Evolutionary conservation across 2,113 vertebrate genomes (phyloP).

Genomic region (Kryptolebias marmoratus): DNA sequence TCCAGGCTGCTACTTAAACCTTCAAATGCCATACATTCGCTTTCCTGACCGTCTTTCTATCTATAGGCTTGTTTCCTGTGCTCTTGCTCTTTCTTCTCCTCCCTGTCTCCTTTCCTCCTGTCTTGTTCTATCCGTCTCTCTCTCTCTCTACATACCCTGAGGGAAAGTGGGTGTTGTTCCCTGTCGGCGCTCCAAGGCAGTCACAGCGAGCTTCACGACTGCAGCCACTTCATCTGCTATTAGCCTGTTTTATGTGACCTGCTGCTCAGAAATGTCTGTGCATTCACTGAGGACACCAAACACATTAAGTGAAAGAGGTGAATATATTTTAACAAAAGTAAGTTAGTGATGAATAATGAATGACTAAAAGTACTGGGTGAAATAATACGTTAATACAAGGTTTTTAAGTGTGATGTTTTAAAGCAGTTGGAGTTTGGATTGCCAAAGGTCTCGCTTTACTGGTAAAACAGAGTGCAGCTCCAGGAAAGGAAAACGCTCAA

Average conservation of each 20-base stretch:
- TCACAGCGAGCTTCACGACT: slow-evolving; percentile 8
- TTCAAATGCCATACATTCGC: slow-evolving; percentile 41
- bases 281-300: slow-evolving; percentile 2
- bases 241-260: slow-evolving; percentile 27
- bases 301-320: slow-evolving; percentile 16
- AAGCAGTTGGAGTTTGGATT: neutral
- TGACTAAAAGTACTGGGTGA: neutral
- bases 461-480: too few relatives aligned
- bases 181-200: slow-evolving; percentile 2
- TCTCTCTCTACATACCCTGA: neutral
- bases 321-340: slow-evolving; percentile 11
- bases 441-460: neutral
- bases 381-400: neutral
- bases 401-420: neutral
- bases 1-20: slow-evolving; percentile 45
- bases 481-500: too few relatives aligned
- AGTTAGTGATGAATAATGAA: neutral
- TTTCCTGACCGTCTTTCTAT: slow-evolving; percentile 39
- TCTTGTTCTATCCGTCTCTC: neutral
- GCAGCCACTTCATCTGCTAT: slow-evolving; percentile 33
- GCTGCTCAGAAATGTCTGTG: neutral
- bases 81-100: slow-evolving; percentile 5
- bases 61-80: slow-evolving; percentile 44
- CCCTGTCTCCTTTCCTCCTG: neutral
- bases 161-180: slow-evolving; percentile 14